Evolutionary conservation across 1,140 invertebrate species (phyloP).

Genomic region (Lordiphosa stackelbergi): DNA sequence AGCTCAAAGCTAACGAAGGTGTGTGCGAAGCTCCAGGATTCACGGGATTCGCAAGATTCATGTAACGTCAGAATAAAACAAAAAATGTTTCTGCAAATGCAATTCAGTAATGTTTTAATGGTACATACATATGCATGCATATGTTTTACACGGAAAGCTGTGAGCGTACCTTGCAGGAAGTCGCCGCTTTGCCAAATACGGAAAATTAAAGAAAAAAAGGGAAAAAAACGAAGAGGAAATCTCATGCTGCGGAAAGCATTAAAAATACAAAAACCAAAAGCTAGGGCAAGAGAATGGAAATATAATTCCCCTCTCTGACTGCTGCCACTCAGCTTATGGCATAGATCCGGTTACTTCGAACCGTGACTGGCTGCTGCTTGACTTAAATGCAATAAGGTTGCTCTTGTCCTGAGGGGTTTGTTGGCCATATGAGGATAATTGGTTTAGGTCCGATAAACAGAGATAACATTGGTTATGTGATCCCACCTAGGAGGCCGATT

Average conservation of each 20-base stretch:
- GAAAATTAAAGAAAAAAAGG: slow-evolving; percentile 46
- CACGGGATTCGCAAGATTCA: slow-evolving; percentile 37
- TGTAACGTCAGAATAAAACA: slow-evolving; percentile 40
- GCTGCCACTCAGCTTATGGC: background rate
- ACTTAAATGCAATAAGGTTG: too few species aligned
- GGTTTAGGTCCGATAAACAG: too few species aligned
- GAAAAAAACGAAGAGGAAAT: slow-evolving; percentile 26
- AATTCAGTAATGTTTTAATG: slow-evolving; percentile 66
- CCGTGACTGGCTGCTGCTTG: background rate
- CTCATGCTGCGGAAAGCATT: slow-evolving; percentile 27
- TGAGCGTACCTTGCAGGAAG: slow-evolving; percentile 14
- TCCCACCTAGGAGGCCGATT: too few species aligned
- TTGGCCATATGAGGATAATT: too few species aligned
- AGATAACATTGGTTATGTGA: too few species aligned
- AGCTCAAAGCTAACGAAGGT: slow-evolving; percentile 48
- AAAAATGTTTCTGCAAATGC: slow-evolving; percentile 62
- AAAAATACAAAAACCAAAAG: slow-evolving; percentile 3
- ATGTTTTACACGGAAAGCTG: slow-evolving; percentile 57
- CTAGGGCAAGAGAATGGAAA: slow-evolving; percentile 14
- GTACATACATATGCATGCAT: slow-evolving; percentile 70
- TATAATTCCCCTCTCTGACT: slow-evolving; percentile 24
- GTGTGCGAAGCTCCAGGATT: slow-evolving; percentile 19
- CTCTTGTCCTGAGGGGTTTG: too few species aligned
- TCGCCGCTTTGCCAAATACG: slow-evolving; percentile 34
- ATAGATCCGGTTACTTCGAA: slow-evolving; percentile 6